Conservation (phyloP, 23 tunicate genomes). For the Ascidia mentula region DNA sequence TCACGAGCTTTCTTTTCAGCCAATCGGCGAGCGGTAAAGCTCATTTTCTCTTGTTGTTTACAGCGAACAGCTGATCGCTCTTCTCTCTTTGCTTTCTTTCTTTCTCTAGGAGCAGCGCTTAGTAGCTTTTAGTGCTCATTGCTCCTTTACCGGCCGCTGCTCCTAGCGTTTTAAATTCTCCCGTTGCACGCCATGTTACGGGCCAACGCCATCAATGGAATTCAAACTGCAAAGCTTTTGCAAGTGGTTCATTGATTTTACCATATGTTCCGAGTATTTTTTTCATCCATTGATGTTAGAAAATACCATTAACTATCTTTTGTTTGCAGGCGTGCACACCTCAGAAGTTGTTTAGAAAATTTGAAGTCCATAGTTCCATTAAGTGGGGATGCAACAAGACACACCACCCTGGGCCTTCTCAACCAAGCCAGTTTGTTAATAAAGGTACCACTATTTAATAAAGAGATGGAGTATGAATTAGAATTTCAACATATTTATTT, state of each 20-base stretch:
- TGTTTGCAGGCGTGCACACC: slow-evolving; percentile 75
- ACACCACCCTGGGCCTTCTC: slow-evolving; percentile 86
- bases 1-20: not conserved
- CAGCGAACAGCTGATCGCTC: slow-evolving; percentile 20
- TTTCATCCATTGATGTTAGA: not conserved
- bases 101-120: not conserved
- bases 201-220: not conserved
- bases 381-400: slow-evolving; percentile 72
- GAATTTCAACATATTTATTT: not conserved
- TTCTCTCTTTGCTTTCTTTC: not conserved
- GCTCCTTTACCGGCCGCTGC: too few relatives aligned
- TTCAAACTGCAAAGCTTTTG: not conserved
- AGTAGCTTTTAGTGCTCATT: not conserved
- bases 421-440: slow-evolving; percentile 69
- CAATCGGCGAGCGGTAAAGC: not conserved
- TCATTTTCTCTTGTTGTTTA: slow-evolving; percentile 9
- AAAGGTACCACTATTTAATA: too few relatives aligned
- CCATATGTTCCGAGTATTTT: not conserved
- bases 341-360: slow-evolving; percentile 86
- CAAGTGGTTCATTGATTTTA: not conserved
- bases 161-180: too few relatives aligned
- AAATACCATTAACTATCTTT: not conserved
- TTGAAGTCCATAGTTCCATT: slow-evolving; percentile 89
- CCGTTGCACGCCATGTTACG: too few relatives aligned
- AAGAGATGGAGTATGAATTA: too few relatives aligned